Evolutionary conservation across 2,888 invertebrate genomes (phyloP), one percentile per base, ranked within the genome.

Genomic region (Thalpophila matura): DNA sequence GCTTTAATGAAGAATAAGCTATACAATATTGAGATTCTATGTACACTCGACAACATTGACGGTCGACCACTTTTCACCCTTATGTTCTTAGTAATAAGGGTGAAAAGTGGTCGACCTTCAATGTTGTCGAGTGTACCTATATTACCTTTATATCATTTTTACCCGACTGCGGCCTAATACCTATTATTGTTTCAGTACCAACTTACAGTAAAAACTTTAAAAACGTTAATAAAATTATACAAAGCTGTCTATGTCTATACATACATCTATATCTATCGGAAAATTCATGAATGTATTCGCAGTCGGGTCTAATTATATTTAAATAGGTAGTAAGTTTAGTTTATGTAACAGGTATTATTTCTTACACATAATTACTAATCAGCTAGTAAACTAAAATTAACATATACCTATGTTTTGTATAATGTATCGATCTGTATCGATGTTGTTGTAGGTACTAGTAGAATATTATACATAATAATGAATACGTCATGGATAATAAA

Each of bases 1-100:
- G 62, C 62, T 70, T 64, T 64, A 46, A 54, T 53, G 64, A 57
- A 64, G 49, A 38, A 43, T 33, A 47, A 57, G 46, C 46, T 47
- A 50, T 20, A 18, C 33, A n/a, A 38, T 37, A 22, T 27, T 31
- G 45, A 66, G 37, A 58, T 67, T 59, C 24, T 29, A 16, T 46
- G 37, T 26, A 27, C 24, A n/a, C n/a, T n/a, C n/a, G n/a, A n/a
- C n/a, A n/a, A n/a, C n/a, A n/a, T n/a, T n/a, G n/a, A n/a, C n/a
- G n/a, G n/a, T n/a, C n/a, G n/a, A n/a, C n/a, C n/a, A n/a, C n/a
- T n/a, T n/a, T n/a, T n/a, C n/a, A n/a, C n/a, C n/a, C n/a, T n/a
- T n/a, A n/a, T n/a, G n/a, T n/a, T n/a, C n/a, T n/a, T n/a, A n/a
- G n/a, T n/a, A n/a, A n/a, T n/a, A n/a, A n/a, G n/a, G n/a, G n/a